phyloP scores from a whole-genome alignment of 2,113 vertebrate genomes.

The Pavo muticus region DNA sequence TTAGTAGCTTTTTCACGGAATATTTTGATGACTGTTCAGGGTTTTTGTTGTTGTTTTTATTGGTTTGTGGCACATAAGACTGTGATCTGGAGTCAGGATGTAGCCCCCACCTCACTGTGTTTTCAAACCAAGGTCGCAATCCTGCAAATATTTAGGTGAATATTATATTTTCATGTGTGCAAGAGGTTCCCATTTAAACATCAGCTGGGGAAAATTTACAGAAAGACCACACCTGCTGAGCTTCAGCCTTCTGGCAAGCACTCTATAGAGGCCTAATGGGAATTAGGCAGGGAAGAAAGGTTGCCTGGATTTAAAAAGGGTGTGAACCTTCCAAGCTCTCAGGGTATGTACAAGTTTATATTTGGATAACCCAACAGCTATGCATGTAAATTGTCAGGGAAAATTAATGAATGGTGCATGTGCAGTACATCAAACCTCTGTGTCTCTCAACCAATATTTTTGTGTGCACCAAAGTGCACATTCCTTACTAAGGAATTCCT shows the following conservation, averaged over 20 bases:
- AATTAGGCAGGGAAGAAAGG: not conserved
- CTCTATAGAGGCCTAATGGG: not conserved
- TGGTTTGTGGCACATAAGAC: not conserved
- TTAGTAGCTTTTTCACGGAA: not conserved
- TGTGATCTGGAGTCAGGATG: not conserved
- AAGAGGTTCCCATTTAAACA: slow-evolving; percentile 4
- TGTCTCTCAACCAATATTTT: slow-evolving; percentile 55
- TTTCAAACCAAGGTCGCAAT: not conserved
- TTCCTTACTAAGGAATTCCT: slow-evolving; percentile 7
- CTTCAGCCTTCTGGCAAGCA: slow-evolving; percentile 42
- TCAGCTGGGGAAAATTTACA: slow-evolving; percentile 13
- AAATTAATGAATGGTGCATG: slow-evolving; percentile 22
- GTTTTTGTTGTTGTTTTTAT: not conserved
- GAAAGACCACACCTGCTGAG: slow-evolving; percentile 56
- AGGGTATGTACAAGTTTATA: not conserved
- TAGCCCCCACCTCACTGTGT: not conserved
- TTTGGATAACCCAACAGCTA: slow-evolving; percentile 51
- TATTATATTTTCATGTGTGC: not conserved
- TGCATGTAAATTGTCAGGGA: slow-evolving; percentile 32
- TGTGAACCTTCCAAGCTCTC: slow-evolving; percentile 20
- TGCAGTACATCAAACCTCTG: slow-evolving; percentile 30
- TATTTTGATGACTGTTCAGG: not conserved
- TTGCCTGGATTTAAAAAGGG: slow-evolving; percentile 27
- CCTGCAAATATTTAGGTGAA: not conserved
- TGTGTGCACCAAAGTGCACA: slow-evolving; percentile 26